Base-by-base conservation (phyloP, 2,797 vertebrate genomes). In the Gymnocypris eckloni region DNA sequence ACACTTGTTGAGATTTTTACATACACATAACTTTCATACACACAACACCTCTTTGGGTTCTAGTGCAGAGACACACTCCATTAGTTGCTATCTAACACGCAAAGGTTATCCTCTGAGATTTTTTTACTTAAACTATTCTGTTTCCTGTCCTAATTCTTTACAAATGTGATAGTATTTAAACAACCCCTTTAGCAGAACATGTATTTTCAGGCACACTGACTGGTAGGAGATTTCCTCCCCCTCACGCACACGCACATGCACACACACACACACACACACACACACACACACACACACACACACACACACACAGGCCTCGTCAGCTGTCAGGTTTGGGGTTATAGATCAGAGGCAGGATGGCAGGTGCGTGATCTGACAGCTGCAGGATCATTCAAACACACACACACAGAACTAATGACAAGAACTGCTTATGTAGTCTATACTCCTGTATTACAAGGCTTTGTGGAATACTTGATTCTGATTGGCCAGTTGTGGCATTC, bases 321-420 rank as follows among this genome's bases (percentile, higher is more conserved):
- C 95, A 90, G 87, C 88, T 92, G 39, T 90, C 78, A 89, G 33
- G 48, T 61, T 86, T 25, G 50, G 70, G 91, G 94, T 94, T 92
- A 90, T 86, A 92, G 93, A 91, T 94, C 92, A 92, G 91, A 79
- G 50, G 88, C 90, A 91, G 66, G 22, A 90, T 88, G 91, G 93
- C 95, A 95, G 94, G 93, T 95, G 94, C 88, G 70, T 86, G 89
- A 89, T 90, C 90, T 90, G 93, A 93, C 95, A 95, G 94, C 94
- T 95, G 95, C 83, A 33, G 4, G 79, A 16, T 89, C 89, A 90
- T 93, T 94, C 90, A 93, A 91, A 82, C 54, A 45, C 71, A 41
- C 72, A 64, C 72, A 64, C 78, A 81, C 28, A 43, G 2, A 16
- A 16, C 37, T 41, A n/a, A 16, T 50, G 56, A 83, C 43, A 75